Evolutionary conservation across 2,113 vertebrate species (phyloP), one percentile per base, ranked within the genome.

Genomic region (Pelecanus crispus): DNA sequence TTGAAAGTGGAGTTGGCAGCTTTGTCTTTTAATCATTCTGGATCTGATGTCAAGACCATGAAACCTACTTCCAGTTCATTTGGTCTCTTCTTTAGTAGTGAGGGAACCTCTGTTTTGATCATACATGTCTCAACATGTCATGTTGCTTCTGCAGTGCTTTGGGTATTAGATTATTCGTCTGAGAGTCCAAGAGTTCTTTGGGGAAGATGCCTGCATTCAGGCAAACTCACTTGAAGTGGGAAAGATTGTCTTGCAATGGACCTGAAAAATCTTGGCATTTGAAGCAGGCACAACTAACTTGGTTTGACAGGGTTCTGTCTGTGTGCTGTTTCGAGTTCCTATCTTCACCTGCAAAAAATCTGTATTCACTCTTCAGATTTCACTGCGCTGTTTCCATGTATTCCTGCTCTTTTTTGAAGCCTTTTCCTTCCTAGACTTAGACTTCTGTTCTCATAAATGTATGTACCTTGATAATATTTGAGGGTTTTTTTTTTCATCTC

Each of bases 111-210:
- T 53, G 8, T 61, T 82, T 17, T 55, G 34, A 18, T 55, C 72
- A 7, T 38, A 2, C 0, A 0, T n/a, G 5, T 65, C 44, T 85
- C 42, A 19, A 8, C 11, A 9, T 18, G 45, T 29, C 13, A 0
- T 40, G 44, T 59, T 56, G 32, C 52, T 55, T 32, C 42, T 38
- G 59, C 42, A 42, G 65, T 68, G 68, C 52, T 85, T 68, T 52
- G 71, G 42, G 59, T 52, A 28, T 55, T 59, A 44, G 58, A 14
- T 92, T 63, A n/a, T 80, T 63, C 40, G 83, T 29, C 58, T 47
- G 53, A 49, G 58, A 59, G 45, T 13, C 59, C 50, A 38, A 4
- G 19, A 61, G 34, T 17, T 89, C 65, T 65, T 8, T 81, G 59
- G 32, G 42, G 56, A 74, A 55, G 52, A 63, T 55, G 21, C 36